Evolutionary conservation across 2,113 vertebrate genomes (phyloP), one percentile per base, ranked within the genome.

Genomic region (Sula dactylatra): DNA sequence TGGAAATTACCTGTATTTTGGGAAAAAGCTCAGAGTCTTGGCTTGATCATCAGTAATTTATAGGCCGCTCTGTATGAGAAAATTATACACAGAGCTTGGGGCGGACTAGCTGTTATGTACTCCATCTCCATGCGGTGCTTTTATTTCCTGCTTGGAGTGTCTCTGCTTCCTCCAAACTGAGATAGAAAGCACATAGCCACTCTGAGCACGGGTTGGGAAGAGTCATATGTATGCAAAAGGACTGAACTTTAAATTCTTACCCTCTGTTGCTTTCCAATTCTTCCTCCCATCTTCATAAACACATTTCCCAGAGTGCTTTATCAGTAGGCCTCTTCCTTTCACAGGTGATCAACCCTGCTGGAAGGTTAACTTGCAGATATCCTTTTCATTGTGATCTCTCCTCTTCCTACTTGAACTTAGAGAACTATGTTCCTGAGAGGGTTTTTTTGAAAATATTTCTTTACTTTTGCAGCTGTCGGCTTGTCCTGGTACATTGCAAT

Each of bases 401-500:
- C 31, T 95, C 70, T 66, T 82, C 70, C 11, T 58, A 36, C 38
- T 64, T 91, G 47, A 84, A 49, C 22, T 82, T 50, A 50, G 34
- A 65, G 22, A 64, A 44, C 25, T 56, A 6, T 59, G 31, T 54
- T 94, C 70, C 40, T 64, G 81, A 27, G 56, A 86, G 18, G 19
- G 12, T 44, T 69, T 55, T 77, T 64, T 26, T 44, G 1, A 27
- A 71, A 92, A 94, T 7, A 38, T 54, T 69, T 65, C 27, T 97
- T 84, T 90, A 76, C 93, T 96, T 94, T 96, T 76, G 54, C 97
- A 99, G 98, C 97, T 40, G 42, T 84, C 3, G 70, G 91, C 13
- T 95, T 97, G 85, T 97, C 98, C 64, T 99, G 98, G 98, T 91
- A 96, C 58, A 24, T 98, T 44, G 95, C 96, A 6, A 44, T 93